Evolutionary conservation across 2,113 vertebrate species (phyloP).

Genomic region (chimpanzee (Pan troglodytes)): DNA sequence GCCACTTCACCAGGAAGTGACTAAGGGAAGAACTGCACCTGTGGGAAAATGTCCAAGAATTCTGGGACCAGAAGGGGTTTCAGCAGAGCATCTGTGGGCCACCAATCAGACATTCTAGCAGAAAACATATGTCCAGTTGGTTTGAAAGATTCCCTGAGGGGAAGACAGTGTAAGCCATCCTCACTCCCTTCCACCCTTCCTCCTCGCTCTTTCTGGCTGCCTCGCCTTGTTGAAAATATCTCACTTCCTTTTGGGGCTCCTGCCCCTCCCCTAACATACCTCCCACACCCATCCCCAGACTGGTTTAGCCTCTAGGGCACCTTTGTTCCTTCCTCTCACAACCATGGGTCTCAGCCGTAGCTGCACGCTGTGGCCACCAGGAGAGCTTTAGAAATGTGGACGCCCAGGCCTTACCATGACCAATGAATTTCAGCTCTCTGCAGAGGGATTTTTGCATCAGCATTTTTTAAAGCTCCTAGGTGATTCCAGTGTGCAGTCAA

Average conservation of each 20-base stretch:
- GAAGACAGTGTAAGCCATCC: background rate
- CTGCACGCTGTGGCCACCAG: background rate
- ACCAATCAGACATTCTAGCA: background rate
- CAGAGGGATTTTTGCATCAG: no score
- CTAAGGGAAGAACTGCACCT: background rate
- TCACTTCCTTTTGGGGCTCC: background rate
- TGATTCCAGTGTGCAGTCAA: background rate
- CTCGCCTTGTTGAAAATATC: background rate
- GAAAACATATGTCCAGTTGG: background rate
- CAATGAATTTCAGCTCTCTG: background rate
- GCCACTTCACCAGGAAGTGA: background rate
- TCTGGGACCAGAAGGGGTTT: background rate
- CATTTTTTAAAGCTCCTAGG: background rate
- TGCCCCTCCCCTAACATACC: no score
- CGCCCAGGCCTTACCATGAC: background rate
- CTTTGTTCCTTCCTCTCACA: background rate
- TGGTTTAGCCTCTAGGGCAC: background rate
- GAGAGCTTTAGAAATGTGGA: background rate
- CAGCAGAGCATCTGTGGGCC: background rate
- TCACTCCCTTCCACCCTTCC: background rate
- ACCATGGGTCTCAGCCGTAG: background rate
- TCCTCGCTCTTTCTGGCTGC: background rate
- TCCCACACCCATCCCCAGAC: no score
- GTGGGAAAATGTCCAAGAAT: background rate
- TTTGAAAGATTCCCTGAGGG: background rate